phyloP scores from a whole-genome alignment of 2,113 vertebrate species.

The Catharus bicknelli region DNA sequence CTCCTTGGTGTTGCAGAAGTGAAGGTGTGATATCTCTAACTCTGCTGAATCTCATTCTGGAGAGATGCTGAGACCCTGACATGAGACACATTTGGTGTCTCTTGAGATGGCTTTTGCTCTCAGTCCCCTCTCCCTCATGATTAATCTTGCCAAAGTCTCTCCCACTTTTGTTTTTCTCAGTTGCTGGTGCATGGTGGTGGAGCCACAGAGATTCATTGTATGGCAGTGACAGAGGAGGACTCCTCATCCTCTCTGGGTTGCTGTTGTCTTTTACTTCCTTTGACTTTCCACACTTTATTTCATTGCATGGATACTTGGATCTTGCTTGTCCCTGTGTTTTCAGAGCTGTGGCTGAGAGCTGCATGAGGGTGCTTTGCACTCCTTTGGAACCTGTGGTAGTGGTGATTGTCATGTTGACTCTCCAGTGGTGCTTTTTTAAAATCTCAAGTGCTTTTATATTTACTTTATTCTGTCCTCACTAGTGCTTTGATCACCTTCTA shows the following conservation, averaged over 20 bases:
- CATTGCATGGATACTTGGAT: neutral
- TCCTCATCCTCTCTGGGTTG: neutral
- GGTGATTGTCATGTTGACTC: neutral
- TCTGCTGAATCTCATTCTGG: neutral
- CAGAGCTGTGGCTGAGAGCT: neutral
- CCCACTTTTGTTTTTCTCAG: neutral
- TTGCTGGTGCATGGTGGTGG: neutral
- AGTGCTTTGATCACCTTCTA: neutral
- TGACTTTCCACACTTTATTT: neutral
- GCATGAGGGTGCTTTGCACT: neutral
- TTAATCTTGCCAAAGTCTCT: neutral
- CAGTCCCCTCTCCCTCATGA: neutral
- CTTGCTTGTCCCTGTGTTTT: neutral
- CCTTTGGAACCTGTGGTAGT: neutral
- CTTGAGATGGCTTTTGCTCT: neutral
- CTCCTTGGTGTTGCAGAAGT: neutral
- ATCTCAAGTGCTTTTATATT: neutral
- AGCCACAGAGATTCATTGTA: neutral
- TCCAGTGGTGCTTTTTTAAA: neutral
- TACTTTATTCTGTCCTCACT: neutral
- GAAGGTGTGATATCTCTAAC: neutral
- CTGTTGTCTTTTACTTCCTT: neutral
- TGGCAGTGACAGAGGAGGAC: neutral
- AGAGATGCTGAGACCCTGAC: neutral
- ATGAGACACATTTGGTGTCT: neutral